Evolutionary conservation across 2,888 invertebrate species (phyloP).

Genomic region (Mythimna lalbum): DNA sequence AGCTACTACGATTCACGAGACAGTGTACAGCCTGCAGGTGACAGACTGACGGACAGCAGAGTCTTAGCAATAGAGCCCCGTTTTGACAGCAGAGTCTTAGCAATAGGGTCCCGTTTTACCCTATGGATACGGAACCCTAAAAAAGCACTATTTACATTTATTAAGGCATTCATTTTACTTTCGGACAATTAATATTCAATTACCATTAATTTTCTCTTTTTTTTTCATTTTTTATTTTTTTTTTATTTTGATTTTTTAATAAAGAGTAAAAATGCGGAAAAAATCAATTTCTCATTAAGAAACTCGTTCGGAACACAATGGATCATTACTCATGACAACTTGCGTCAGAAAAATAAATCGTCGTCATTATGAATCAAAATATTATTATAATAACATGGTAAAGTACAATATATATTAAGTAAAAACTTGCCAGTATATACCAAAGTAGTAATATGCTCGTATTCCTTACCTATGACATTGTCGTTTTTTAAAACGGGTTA

Average conservation of each 20-base stretch:
- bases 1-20: too few species aligned
- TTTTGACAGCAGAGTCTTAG: too few species aligned
- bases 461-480: too few species aligned
- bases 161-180: not conserved
- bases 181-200: slow-evolving; percentile 17
- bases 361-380: slow-evolving; percentile 5
- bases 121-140: not conserved
- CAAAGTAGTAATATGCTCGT: not conserved
- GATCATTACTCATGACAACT: slow-evolving; percentile 15
- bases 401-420: too few species aligned
- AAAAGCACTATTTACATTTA: not conserved
- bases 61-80: too few species aligned
- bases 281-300: slow-evolving; percentile 4
- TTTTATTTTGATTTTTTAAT: too few species aligned
- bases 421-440: not conserved
- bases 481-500: too few species aligned
- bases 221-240: too few species aligned
- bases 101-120: too few species aligned
- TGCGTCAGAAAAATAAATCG: not conserved
- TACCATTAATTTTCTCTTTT: not conserved
- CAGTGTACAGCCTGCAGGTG: too few species aligned
- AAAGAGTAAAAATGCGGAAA: slow-evolving; percentile 5
- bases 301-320: slow-evolving; percentile 31
- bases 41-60: too few species aligned
- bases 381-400: not conserved